These are phyloP conservation scores for Hirtodrosophila histrioides DNA, from an alignment of 2,888 invertebrate genomes.

Conservation along the genomic window DNA sequence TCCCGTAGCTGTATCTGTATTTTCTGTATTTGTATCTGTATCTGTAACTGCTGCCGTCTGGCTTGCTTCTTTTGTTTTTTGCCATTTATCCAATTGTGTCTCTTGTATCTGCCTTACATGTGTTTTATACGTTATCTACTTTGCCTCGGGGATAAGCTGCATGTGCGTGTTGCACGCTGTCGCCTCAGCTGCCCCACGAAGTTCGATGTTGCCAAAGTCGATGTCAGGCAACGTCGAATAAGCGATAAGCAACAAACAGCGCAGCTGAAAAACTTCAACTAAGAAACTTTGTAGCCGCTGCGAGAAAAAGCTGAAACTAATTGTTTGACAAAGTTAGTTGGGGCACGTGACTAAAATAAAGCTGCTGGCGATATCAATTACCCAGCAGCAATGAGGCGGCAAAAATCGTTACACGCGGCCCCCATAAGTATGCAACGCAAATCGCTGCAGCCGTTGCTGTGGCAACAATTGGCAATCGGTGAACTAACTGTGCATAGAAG, in stretches of 20 bases:
- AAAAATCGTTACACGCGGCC: constrained; percentile 44
- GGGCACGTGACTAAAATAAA: constrained; percentile 69
- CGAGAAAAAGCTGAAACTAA: constrained; percentile 60
- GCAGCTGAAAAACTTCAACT: constrained; percentile 51
- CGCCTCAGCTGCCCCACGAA: constrained; percentile 43
- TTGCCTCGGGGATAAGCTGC: constrained; percentile 38
- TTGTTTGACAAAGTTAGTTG: constrained; percentile 72
- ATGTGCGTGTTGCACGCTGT: constrained; percentile 36
- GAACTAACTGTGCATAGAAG: background rate
- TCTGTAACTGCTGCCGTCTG: constrained; percentile 7
- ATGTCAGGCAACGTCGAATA: constrained; percentile 37
- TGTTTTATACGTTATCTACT: constrained; percentile 57
- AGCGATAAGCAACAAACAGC: constrained; percentile 59
- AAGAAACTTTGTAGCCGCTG: constrained; percentile 48
- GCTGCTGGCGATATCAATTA: constrained; percentile 64
- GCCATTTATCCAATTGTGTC: constrained; percentile 52
- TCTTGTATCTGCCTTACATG: constrained; percentile 50
- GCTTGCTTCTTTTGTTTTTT: constrained; percentile 20
- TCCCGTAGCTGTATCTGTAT: no score
- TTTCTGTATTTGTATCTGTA: constrained; percentile 12
- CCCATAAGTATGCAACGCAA: constrained; percentile 28
- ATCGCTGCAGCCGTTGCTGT: constrained; percentile 1
- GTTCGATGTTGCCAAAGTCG: constrained; percentile 40
- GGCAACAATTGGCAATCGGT: constrained; percentile 10
- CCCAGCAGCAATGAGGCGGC: constrained; percentile 58